These are phyloP conservation scores for Bradypodion ventrale DNA, from an alignment of 2,797 vertebrate species.

Conservation along the genomic window DNA sequence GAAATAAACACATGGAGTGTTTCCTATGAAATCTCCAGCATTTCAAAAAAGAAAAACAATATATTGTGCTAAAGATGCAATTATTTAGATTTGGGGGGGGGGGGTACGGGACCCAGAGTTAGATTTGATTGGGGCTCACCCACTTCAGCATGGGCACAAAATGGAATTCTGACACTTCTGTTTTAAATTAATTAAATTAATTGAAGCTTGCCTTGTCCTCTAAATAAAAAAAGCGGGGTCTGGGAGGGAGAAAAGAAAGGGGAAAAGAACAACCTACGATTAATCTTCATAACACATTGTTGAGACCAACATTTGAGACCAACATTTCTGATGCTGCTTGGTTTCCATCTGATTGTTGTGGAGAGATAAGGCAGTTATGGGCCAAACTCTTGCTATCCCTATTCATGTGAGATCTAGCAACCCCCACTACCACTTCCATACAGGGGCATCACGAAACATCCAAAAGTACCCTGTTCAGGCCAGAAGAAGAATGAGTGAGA, in stretches of 20 bases:
- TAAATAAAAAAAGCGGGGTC: too few species aligned
- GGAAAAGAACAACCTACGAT: not conserved
- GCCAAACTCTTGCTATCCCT: too few species aligned
- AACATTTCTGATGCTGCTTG: not conserved
- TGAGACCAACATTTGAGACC: not conserved
- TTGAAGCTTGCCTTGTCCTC: not conserved
- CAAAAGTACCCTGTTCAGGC: too few species aligned
- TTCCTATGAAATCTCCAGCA: conserved; percentile 62
- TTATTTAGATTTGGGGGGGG: not conserved
- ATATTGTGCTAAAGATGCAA: not conserved
- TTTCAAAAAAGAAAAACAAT: not conserved
- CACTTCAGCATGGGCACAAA: not conserved
- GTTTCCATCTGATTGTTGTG: not conserved
- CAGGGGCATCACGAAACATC: too few species aligned
- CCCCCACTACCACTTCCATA: too few species aligned
- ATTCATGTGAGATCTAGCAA: not conserved
- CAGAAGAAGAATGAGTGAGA: too few species aligned
- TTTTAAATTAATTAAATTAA: not conserved
- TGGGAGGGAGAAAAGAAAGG: too few species aligned
- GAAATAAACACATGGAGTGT: conserved; percentile 64
- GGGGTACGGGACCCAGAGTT: not conserved
- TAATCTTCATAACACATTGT: not conserved
- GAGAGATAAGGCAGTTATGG: not conserved
- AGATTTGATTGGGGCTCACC: not conserved
- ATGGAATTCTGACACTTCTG: not conserved